These are phyloP conservation scores for Protaetia brevitarsis DNA, from an alignment of 1,140 invertebrate genomes.

Conservation along the genomic window DNA sequence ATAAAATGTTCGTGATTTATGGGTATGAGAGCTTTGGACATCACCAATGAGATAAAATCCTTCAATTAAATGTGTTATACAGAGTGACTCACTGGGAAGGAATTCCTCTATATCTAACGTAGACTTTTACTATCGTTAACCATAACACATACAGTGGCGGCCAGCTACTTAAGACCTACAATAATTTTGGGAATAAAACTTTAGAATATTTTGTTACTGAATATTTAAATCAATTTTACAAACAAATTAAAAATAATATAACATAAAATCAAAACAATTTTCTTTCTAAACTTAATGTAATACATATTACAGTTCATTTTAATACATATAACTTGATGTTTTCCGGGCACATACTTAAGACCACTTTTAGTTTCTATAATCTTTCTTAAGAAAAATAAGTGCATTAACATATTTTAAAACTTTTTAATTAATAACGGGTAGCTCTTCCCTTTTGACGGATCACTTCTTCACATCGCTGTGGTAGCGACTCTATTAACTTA, in stretches of 20 bases:
- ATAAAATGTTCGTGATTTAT: too few species aligned
- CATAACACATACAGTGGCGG: conserved; percentile 5
- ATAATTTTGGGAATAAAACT: neutral
- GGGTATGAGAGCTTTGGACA: too few species aligned
- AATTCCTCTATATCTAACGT: too few species aligned
- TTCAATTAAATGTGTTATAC: too few species aligned
- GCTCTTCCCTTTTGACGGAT: neutral
- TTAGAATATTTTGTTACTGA: neutral
- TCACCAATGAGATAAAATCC: too few species aligned
- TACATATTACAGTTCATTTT: too few species aligned
- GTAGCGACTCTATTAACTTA: neutral
- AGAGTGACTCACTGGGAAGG: too few species aligned
- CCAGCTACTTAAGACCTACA: neutral
- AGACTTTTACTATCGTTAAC: too few species aligned
- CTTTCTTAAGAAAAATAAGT: neutral
- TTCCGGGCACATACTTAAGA: too few species aligned
- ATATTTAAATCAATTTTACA: neutral
- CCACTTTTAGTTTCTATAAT: neutral
- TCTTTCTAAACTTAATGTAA: neutral
- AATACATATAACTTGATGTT: too few species aligned
- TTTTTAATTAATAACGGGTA: neutral
- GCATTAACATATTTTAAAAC: neutral
- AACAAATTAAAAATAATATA: neutral
- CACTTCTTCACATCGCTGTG: neutral
- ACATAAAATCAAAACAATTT: neutral